Evolutionary conservation across 2,888 invertebrate genomes (phyloP).

Genomic region (Sesia apiformis): DNA sequence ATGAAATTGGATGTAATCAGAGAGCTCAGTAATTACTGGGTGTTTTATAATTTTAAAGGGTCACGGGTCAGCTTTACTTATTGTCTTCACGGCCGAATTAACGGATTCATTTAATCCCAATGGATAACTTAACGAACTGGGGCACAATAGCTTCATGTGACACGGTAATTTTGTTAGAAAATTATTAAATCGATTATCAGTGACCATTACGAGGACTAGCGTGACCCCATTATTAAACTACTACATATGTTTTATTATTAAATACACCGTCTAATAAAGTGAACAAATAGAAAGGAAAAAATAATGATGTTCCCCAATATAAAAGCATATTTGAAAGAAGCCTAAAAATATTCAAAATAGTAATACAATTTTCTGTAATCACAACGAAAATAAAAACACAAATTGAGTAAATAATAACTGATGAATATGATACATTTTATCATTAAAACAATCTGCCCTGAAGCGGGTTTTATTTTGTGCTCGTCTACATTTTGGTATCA

Average conservation of each 20-base stretch:
- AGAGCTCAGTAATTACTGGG: constrained; percentile 12
- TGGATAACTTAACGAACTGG: constrained; percentile 18
- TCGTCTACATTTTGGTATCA: too few species aligned
- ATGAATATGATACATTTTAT: too few species aligned
- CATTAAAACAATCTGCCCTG: too few species aligned
- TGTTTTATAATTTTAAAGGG: constrained; percentile 25
- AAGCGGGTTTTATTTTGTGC: too few species aligned
- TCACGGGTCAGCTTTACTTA: constrained; percentile 31
- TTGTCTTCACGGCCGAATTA: constrained; percentile 29
- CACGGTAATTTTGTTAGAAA: constrained; percentile 17
- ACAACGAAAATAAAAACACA: too few species aligned
- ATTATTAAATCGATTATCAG: constrained; percentile 4
- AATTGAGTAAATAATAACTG: too few species aligned
- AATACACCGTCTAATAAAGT: neutral
- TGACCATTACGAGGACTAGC: neutral
- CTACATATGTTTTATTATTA: neutral
- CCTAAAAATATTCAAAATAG: too few species aligned
- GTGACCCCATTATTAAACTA: neutral
- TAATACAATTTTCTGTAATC: too few species aligned
- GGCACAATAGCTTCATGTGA: constrained; percentile 24
- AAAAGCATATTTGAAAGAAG: too few species aligned
- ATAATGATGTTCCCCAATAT: too few species aligned
- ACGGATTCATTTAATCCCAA: constrained; percentile 25
- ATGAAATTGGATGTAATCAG: neutral
- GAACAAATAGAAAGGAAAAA: too few species aligned